Conservation (phyloP, 2,888 invertebrate genomes). For the Patella pellucida region DNA sequence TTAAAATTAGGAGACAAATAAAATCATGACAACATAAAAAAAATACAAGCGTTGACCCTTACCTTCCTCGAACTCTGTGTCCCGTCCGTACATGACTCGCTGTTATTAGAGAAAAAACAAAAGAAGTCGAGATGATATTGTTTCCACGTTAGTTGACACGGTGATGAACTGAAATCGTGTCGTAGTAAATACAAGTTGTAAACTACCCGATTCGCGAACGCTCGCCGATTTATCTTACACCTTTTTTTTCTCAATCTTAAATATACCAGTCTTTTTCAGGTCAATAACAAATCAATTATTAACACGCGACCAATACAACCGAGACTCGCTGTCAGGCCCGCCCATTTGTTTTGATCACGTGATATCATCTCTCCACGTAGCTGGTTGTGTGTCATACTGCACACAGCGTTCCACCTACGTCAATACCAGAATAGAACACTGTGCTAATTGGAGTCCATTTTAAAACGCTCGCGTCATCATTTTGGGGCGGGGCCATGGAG, state of each 20-base stretch:
- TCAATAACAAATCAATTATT: too few species aligned
- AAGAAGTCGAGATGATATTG: too few species aligned
- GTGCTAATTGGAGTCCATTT: too few species aligned
- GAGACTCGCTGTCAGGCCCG: not conserved
- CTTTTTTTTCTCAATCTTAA: not conserved
- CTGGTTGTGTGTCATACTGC: too few species aligned
- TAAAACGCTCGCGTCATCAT: too few species aligned
- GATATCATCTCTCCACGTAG: not conserved
- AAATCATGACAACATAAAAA: not conserved
- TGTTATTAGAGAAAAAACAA: not conserved
- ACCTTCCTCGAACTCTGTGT: not conserved
- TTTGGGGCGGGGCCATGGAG: too few species aligned
- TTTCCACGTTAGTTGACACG: too few species aligned
- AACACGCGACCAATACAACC: not conserved
- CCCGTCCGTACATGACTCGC: not conserved
- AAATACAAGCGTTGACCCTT: not conserved
- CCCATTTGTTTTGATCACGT: constrained; percentile 9
- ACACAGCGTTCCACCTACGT: too few species aligned
- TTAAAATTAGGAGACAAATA: too few species aligned
- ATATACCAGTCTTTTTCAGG: too few species aligned
- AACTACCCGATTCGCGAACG: not conserved
- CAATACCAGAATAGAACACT: too few species aligned
- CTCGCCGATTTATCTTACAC: not conserved
- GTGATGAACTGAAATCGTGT: not conserved
- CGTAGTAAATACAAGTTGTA: constrained; percentile 7